phyloP scores from a whole-genome alignment of 2,888 invertebrate genomes.

The Metallyticus violacea region DNA sequence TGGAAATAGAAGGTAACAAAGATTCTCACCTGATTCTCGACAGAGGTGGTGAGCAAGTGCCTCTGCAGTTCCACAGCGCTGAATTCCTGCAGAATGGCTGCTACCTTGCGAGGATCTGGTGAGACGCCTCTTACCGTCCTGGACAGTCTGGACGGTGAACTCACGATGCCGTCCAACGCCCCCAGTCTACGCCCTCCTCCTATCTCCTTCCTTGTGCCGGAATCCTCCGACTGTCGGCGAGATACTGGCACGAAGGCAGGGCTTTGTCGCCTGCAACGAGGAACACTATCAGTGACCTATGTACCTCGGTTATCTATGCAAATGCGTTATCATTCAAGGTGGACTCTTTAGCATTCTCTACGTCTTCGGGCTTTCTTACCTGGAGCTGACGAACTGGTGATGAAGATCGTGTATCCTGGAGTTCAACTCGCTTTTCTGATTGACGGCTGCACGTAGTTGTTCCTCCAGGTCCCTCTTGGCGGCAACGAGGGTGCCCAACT shows the following conservation, averaged over 20 bases:
- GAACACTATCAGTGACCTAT: too few species aligned
- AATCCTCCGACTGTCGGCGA: not conserved
- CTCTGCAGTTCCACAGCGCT: conserved; percentile 80
- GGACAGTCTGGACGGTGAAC: conserved; percentile 38
- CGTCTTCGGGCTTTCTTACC: too few species aligned
- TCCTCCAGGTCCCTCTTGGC: conserved; percentile 61
- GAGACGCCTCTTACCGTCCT: conserved; percentile 60
- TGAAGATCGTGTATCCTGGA: conserved; percentile 56
- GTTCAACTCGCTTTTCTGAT: conserved; percentile 57
- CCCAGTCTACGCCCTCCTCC: conserved; percentile 47
- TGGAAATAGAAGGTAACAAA: too few species aligned
- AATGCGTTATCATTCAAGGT: too few species aligned
- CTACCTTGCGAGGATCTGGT: conserved; percentile 71
- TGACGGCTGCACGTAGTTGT: conserved; percentile 54
- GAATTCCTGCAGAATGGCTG: conserved; percentile 79
- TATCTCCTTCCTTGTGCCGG: not conserved
- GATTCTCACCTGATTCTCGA: conserved; percentile 79
- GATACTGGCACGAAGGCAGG: not conserved
- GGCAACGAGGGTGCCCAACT: conserved; percentile 57
- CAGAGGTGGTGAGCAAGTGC: conserved; percentile 76
- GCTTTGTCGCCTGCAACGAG: not conserved
- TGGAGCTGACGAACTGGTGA: conserved; percentile 47
- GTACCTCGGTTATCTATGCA: too few species aligned
- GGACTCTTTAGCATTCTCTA: too few species aligned
- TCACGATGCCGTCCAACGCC: conserved; percentile 66